Conservation (phyloP, 2,888 invertebrate genomes). For the Scaptomyza polygonia region DNA sequence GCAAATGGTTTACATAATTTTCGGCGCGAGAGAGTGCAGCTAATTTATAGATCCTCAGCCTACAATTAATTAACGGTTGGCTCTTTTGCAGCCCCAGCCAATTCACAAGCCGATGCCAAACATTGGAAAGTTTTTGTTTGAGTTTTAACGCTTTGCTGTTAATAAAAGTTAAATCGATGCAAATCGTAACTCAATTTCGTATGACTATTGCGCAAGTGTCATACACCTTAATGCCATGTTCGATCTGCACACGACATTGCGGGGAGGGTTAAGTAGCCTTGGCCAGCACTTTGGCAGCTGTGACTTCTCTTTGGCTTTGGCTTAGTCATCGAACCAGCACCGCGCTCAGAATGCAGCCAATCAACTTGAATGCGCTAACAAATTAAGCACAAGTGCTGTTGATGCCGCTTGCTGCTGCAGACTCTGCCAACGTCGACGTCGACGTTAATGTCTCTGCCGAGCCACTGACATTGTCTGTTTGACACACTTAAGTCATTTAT, state of each 20-base stretch:
- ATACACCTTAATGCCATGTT: conserved; percentile 16
- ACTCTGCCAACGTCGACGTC: conserved; percentile 22
- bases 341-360: conserved; percentile 71
- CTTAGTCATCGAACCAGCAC: conserved; percentile 71
- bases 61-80: conserved; percentile 52
- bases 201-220: conserved; percentile 56
- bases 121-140: conserved; percentile 59
- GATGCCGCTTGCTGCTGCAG: conserved; percentile 16
- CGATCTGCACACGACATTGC: conserved; percentile 42
- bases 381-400: conserved; percentile 74
- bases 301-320: conserved; percentile 79
- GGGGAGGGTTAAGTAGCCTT: conserved; percentile 59
- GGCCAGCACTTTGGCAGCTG: conserved; percentile 53
- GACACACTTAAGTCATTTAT: conserved; percentile 79
- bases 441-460: conserved; percentile 32
- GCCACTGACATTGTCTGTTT: conserved; percentile 77
- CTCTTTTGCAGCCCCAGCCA: conserved; percentile 23
- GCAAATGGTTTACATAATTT: conserved; percentile 64
- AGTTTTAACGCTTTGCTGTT: conserved; percentile 55
- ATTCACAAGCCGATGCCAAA: conserved; percentile 36
- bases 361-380: conserved; percentile 71
- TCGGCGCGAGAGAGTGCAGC: conserved; percentile 40
- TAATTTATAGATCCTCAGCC: conserved; percentile 61
- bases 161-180: conserved; percentile 68
- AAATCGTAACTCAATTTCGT: conserved; percentile 53